Conservation (phyloP, 1,140 invertebrate species). For the Latrodectus geometricus region DNA sequence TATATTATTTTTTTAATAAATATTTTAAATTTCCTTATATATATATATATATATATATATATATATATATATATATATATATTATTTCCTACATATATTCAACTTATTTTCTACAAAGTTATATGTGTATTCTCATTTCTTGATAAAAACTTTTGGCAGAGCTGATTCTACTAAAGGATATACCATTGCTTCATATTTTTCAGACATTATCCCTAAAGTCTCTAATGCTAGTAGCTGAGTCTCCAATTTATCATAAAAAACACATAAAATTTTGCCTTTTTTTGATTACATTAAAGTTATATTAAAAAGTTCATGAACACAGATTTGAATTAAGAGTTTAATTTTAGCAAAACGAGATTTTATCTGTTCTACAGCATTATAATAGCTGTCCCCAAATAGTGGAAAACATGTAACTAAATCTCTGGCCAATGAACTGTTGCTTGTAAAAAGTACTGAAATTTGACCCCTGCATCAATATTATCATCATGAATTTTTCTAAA, state of each 20-base stretch:
- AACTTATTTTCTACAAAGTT: too few relatives aligned
- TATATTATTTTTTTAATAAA: too few relatives aligned
- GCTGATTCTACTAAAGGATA: constrained; percentile 68
- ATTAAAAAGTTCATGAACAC: constrained; percentile 66
- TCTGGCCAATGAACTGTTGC: neutral
- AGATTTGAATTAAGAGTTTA: constrained; percentile 66
- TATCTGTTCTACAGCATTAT: constrained; percentile 51
- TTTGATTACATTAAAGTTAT: constrained; percentile 49
- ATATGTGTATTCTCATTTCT: neutral
- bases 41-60: too few relatives aligned
- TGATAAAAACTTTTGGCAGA: constrained; percentile 30
- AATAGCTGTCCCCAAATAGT: constrained; percentile 11
- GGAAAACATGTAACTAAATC: constrained; percentile 3
- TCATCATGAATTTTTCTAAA: too few relatives aligned
- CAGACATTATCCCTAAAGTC: constrained; percentile 66
- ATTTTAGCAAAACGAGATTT: constrained; percentile 66
- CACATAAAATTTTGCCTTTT: neutral
- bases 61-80: too few relatives aligned
- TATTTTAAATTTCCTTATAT: too few relatives aligned
- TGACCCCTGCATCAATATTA: too few relatives aligned
- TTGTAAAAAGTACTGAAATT: too few relatives aligned
- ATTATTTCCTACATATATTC: too few relatives aligned
- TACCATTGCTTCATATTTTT: constrained; percentile 67
- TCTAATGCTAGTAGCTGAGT: constrained; percentile 67
- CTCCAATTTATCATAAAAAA: constrained; percentile 63